A percentile compares a stretch with the other conserved stretches of the same genome.
phyloP scores from a whole-genome alignment of 2,797 vertebrate genomes.

The Staurois parvus region DNA sequence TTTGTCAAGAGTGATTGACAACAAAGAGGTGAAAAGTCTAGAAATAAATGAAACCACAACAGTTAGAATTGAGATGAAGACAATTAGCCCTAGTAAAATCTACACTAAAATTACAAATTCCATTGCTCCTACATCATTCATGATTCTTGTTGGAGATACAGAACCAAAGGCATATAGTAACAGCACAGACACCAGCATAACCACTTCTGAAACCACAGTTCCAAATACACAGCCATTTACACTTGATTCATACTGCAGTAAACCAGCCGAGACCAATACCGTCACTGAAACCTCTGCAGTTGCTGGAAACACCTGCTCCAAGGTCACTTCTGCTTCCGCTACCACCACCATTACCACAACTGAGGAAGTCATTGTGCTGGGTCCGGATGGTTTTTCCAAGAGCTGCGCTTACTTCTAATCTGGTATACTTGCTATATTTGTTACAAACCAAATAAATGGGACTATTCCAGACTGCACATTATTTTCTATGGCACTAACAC shows the following conservation, averaged over 20 bases:
- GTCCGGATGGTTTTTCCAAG: constrained; percentile 34
- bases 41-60: constrained; percentile 47
- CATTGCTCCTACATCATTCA: constrained; percentile 12
- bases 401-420: constrained; percentile 22
- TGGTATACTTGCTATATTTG: background rate
- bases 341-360: constrained; percentile 46
- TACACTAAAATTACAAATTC: constrained; percentile 23
- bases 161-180: constrained; percentile 5
- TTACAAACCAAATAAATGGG: background rate
- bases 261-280: constrained; percentile 39
- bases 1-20: constrained; percentile 26
- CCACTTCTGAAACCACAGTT: constrained; percentile 35
- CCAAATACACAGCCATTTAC: background rate
- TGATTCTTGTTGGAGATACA: constrained; percentile 2
- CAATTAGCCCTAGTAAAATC: constrained; percentile 23
- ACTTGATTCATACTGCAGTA: constrained; percentile 26
- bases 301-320: constrained; percentile 49
- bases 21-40: constrained; percentile 25
- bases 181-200: constrained; percentile 4
- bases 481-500: background rate
- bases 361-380: constrained; percentile 49
- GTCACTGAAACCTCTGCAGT: constrained; percentile 19
- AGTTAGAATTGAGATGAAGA: constrained; percentile 34
- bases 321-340: constrained; percentile 12
- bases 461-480: background rate